Evolutionary conservation across 1,140 invertebrate species (phyloP).

Genomic region (Apis cerana): DNA sequence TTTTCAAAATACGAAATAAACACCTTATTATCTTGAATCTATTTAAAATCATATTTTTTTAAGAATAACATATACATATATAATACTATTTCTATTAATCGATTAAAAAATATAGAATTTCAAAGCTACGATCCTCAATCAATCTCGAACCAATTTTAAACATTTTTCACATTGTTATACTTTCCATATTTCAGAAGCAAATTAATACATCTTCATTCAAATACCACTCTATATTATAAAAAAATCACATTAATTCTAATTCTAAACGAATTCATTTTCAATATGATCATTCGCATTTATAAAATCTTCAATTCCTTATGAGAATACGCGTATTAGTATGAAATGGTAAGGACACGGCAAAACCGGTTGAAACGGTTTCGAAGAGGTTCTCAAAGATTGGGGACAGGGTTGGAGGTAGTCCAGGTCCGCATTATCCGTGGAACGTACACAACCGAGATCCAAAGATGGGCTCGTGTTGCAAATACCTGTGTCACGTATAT

Average conservation of each 20-base stretch:
- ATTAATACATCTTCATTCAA: too few relatives aligned
- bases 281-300: constrained; percentile 9
- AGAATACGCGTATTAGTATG: background rate
- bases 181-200: too few relatives aligned
- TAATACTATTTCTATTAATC: too few relatives aligned
- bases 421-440: background rate
- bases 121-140: too few relatives aligned
- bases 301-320: background rate
- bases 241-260: background rate
- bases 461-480: constrained; percentile 37
- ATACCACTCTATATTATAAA: too few relatives aligned
- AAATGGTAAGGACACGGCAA: constrained; percentile 6
- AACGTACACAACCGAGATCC: constrained; percentile 25
- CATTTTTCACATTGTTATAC: too few relatives aligned
- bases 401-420: constrained; percentile 30
- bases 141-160: too few relatives aligned
- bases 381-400: constrained; percentile 19
- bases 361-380: constrained; percentile 4
- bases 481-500: constrained; percentile 15
- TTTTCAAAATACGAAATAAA: too few relatives aligned
- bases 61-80: too few relatives aligned
- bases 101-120: too few relatives aligned
- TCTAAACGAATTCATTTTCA: background rate
- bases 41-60: too few relatives aligned
- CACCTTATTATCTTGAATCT: too few relatives aligned